Evolutionary conservation across 1,140 invertebrate genomes (phyloP).

Genomic region (Hesperophylax magnus): DNA sequence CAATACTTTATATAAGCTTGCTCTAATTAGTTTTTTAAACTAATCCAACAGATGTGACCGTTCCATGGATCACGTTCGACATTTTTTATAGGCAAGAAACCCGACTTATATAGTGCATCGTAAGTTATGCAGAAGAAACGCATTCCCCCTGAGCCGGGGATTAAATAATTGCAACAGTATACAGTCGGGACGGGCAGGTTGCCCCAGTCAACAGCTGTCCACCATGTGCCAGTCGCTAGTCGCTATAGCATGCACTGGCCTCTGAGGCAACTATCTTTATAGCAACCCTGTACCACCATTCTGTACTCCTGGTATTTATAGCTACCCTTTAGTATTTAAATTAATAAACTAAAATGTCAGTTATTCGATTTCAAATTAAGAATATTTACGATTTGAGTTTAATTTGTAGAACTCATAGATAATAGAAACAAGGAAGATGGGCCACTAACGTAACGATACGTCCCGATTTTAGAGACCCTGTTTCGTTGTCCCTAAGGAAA

Average conservation of each 20-base stretch:
- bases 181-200: slow-evolving; percentile 17
- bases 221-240: not conserved
- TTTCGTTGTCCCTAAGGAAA: no score
- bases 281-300: not conserved
- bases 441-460: no score
- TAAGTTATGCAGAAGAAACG: slow-evolving; percentile 15
- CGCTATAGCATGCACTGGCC: not conserved
- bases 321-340: no score
- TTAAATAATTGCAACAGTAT: slow-evolving; percentile 20
- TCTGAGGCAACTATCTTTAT: not conserved
- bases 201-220: not conserved
- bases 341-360: no score
- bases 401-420: no score
- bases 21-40: no score
- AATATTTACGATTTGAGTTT: no score
- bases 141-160: not conserved
- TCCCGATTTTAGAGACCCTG: no score
- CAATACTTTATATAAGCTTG: no score
- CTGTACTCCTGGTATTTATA: not conserved
- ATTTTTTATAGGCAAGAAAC: not conserved
- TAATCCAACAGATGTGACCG: slow-evolving; percentile 1
- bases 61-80: not conserved
- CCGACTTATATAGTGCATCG: not conserved
- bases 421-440: no score
- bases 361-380: no score